Percentiles rank a stretch among this genome's conserved stretches.
Evolutionary conservation across 1,140 invertebrate genomes (phyloP).

Genomic region (Neomicropteryx cornuta): DNA sequence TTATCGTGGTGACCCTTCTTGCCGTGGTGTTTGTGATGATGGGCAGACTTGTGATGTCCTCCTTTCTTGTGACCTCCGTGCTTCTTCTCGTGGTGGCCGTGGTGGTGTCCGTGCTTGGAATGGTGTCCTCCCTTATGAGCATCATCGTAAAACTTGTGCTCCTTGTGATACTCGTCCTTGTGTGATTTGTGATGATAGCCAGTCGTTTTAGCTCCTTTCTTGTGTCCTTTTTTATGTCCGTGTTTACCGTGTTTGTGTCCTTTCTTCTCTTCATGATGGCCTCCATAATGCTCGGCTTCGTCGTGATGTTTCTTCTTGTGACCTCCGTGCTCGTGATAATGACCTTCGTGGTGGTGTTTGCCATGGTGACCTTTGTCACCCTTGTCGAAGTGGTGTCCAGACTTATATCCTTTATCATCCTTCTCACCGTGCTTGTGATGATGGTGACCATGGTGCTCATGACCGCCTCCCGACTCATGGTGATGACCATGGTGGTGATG

Average conservation of each 20-base stretch:
- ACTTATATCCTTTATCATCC: slow-evolving; percentile 43
- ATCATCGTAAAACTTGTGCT: slow-evolving; percentile 57
- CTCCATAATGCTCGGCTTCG: slow-evolving; percentile 53
- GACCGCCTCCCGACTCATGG: slow-evolving; percentile 41
- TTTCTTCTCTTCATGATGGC: slow-evolving; percentile 55
- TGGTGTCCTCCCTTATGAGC: slow-evolving; percentile 51
- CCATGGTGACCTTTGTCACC: slow-evolving; percentile 56
- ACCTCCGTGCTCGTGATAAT: slow-evolving; percentile 50
- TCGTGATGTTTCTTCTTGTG: slow-evolving; percentile 57
- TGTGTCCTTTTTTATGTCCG: slow-evolving; percentile 47
- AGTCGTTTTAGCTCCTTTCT: slow-evolving; percentile 52
- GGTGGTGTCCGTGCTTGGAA: slow-evolving; percentile 48
- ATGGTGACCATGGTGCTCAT: slow-evolving; percentile 42
- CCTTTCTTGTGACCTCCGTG: slow-evolving; percentile 49
- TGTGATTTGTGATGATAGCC: slow-evolving; percentile 58
- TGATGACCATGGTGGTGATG: slow-evolving; percentile 33
- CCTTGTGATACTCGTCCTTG: slow-evolving; percentile 59
- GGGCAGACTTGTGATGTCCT: slow-evolving; percentile 48
- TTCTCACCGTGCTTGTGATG: slow-evolving; percentile 43
- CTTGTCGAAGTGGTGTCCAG: slow-evolving; percentile 50
- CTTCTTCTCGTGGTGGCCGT: slow-evolving; percentile 45
- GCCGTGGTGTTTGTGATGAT: slow-evolving; percentile 48
- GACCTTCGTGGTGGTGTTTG: slow-evolving; percentile 52
- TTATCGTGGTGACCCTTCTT: slow-evolving; percentile 50
- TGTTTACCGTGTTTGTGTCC: slow-evolving; percentile 51